These are phyloP conservation scores for Mechanitis mazaeus DNA, from an alignment of 2,888 invertebrate genomes.

Conservation along the genomic window DNA sequence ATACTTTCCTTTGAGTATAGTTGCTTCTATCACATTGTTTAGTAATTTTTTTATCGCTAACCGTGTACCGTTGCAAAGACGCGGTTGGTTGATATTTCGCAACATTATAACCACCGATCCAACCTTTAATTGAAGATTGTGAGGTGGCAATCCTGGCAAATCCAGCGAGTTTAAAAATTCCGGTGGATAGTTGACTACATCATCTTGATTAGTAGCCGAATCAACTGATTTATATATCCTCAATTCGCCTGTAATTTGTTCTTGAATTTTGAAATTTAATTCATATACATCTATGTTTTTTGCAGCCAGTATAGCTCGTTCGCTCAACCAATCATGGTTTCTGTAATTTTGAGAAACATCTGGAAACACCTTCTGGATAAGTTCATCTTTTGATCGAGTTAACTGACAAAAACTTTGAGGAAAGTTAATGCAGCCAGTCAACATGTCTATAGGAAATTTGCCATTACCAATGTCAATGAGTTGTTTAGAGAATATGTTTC, in stretches of 20 bases:
- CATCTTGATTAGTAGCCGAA: slow-evolving; percentile 35
- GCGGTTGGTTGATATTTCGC: slow-evolving; percentile 33
- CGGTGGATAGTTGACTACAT: slow-evolving; percentile 38
- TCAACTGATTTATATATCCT: slow-evolving; percentile 38
- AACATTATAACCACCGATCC: slow-evolving; percentile 32
- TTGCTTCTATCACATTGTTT: slow-evolving; percentile 20
- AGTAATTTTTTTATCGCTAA: slow-evolving; percentile 15
- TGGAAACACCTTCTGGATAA: slow-evolving; percentile 30
- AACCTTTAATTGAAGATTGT: slow-evolving; percentile 36
- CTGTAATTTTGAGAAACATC: slow-evolving; percentile 33
- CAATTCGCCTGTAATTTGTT: slow-evolving; percentile 32
- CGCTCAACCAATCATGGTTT: slow-evolving; percentile 32
- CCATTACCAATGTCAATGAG: slow-evolving; percentile 32
- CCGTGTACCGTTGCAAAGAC: slow-evolving; percentile 30
- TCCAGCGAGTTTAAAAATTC: slow-evolving; percentile 41
- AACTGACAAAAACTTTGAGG: slow-evolving; percentile 27
- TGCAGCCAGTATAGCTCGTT: slow-evolving; percentile 32
- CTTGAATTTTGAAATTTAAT: slow-evolving; percentile 35
- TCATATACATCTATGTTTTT: slow-evolving; percentile 28
- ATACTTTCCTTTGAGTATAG: slow-evolving; percentile 32
- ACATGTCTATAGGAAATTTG: slow-evolving; percentile 28
- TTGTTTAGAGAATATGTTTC: slow-evolving; percentile 30
- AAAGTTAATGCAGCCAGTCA: slow-evolving; percentile 13
- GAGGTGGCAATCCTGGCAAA: slow-evolving; percentile 36
- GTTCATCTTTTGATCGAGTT: slow-evolving; percentile 17